Conservation (phyloP, 92 coral and sea anemone genomes). For the Chrysogorgia sp. region DNA sequence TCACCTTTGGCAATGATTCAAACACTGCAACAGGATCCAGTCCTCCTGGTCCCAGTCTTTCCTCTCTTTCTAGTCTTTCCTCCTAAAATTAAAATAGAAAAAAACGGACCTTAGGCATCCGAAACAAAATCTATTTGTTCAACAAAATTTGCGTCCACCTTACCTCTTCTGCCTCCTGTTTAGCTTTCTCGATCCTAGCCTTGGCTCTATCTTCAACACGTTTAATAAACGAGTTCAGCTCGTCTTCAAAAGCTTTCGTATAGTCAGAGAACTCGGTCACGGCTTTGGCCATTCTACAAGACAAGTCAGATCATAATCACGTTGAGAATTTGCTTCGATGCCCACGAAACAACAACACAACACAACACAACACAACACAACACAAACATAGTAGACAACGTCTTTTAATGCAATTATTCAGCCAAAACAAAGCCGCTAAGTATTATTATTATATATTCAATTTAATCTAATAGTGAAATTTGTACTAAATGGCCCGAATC, state of each 20-base stretch:
- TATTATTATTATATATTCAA: neutral
- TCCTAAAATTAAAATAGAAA: slow-evolving; percentile 55
- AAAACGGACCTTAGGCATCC: neutral
- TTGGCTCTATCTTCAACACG: slow-evolving; percentile 88
- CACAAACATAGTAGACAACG: neutral
- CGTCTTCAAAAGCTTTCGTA: slow-evolving; percentile 94
- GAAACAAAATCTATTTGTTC: no score
- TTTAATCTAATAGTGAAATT: no score
- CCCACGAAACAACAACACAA: no score
- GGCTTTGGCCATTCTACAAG: slow-evolving; percentile 81
- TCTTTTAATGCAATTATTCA: no score
- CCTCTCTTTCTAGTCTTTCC: slow-evolving; percentile 62
- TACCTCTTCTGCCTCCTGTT: slow-evolving; percentile 93
- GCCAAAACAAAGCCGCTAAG: neutral
- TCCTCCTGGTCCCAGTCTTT: slow-evolving; percentile 95
- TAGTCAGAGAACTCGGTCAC: slow-evolving; percentile 83
- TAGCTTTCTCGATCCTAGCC: slow-evolving; percentile 88
- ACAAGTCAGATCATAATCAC: slow-evolving; percentile 10
- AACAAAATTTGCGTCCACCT: neutral
- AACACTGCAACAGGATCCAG: slow-evolving; percentile 94
- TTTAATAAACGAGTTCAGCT: slow-evolving; percentile 71
- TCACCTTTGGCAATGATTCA: slow-evolving; percentile 81
- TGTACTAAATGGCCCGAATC: no score
- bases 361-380: neutral
- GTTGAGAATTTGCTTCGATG: neutral